Evolutionary conservation across 2,888 invertebrate genomes (phyloP).

Genomic region (Fragum whitleyi): DNA sequence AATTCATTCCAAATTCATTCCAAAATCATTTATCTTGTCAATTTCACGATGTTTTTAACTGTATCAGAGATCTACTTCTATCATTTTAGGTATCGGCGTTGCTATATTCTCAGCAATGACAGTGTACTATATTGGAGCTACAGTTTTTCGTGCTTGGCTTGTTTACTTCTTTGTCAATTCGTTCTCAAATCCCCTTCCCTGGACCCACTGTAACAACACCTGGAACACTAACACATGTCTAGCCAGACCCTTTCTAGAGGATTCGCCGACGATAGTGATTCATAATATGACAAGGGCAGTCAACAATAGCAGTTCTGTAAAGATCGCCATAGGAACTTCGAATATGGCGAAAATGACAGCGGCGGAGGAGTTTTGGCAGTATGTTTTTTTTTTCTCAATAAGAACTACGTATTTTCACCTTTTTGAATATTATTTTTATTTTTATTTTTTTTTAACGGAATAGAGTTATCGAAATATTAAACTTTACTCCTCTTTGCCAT

Average conservation of each 20-base stretch:
- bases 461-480: no score
- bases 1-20: no score
- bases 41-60: no score
- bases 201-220: slow-evolving; percentile 82
- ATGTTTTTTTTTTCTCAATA: no score
- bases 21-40: no score
- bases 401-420: no score
- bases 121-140: slow-evolving; percentile 40
- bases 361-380: slow-evolving; percentile 61
- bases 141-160: slow-evolving; percentile 49
- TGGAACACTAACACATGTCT: slow-evolving; percentile 85
- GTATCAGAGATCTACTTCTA: no score
- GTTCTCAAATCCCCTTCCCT: slow-evolving; percentile 82
- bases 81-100: slow-evolving; percentile 45
- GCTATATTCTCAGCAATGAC: slow-evolving; percentile 32
- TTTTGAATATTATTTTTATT: no score
- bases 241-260: not conserved
- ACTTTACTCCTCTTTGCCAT: no score
- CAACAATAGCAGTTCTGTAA: not conserved
- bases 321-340: not conserved
- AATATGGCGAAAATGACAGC: slow-evolving; percentile 36
- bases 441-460: no score
- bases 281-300: not conserved
- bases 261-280: no score
- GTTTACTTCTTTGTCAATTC: slow-evolving; percentile 81